Conservation (phyloP, 1,140 invertebrate species). For the Aphis craccivora region DNA sequence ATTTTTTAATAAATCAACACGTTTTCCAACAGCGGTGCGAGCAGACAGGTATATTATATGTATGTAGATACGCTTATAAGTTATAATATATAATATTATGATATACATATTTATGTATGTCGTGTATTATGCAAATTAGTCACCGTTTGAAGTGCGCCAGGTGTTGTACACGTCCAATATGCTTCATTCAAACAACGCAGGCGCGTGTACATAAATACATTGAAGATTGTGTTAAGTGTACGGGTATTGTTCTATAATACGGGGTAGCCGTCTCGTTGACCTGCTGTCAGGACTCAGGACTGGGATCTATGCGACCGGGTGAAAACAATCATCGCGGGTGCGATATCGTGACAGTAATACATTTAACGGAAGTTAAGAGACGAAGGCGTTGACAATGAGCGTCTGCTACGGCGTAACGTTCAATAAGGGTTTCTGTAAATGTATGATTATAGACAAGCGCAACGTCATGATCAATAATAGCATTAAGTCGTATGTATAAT, state of each 20-base stretch:
- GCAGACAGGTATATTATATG: background rate
- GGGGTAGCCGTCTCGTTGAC: slow-evolving; percentile 31
- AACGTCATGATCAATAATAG: background rate
- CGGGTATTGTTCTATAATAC: slow-evolving; percentile 26
- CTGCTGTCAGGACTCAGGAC: background rate
- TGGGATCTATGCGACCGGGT: background rate
- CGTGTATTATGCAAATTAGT: slow-evolving; percentile 50
- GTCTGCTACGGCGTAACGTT: background rate
- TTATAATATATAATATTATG: background rate
- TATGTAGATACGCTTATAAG: background rate
- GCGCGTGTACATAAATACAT: slow-evolving; percentile 38
- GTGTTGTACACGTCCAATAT: slow-evolving; percentile 42
- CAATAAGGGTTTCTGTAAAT: background rate
- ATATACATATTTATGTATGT: background rate
- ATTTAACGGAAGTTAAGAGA: slow-evolving; percentile 15
- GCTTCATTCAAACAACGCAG: slow-evolving; percentile 35
- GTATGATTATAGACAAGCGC: background rate
- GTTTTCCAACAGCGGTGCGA: background rate
- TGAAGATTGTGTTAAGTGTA: slow-evolving; percentile 48
- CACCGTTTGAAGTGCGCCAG: slow-evolving; percentile 47
- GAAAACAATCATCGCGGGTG: slow-evolving; percentile 31
- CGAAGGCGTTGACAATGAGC: background rate
- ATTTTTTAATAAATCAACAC: slow-evolving; percentile 44
- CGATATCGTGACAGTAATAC: background rate
- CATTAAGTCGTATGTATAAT: background rate